Percentiles rank a stretch among this genome's conserved stretches.
Evolutionary conservation across 2,888 invertebrate genomes (phyloP).

Genomic region (Cyclophora albipunctata): DNA sequence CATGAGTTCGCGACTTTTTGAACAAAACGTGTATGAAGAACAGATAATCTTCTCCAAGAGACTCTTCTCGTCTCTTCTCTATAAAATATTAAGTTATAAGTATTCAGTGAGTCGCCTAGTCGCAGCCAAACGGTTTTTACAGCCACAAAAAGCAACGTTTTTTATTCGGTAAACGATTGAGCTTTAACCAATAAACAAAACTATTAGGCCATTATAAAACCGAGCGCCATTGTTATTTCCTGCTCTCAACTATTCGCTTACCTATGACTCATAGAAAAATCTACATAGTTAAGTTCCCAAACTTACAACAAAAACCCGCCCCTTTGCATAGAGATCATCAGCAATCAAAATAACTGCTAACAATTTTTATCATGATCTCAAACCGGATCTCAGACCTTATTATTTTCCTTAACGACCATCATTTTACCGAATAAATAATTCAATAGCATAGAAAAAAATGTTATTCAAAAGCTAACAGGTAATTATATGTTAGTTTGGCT

Average conservation of each 20-base stretch:
- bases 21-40: background rate
- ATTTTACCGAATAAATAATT: slow-evolving; percentile 41
- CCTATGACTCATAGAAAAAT: slow-evolving; percentile 3
- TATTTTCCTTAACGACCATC: slow-evolving; percentile 34
- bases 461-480: slow-evolving; percentile 40
- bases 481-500: slow-evolving; percentile 36
- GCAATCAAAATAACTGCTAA: slow-evolving; percentile 20
- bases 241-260: slow-evolving; percentile 6
- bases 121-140: too few species aligned
- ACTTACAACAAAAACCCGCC: slow-evolving; percentile 16
- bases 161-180: too few species aligned
- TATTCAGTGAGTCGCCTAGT: too few species aligned
- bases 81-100: too few species aligned
- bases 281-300: slow-evolving; percentile 15
- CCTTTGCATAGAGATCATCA: slow-evolving; percentile 16
- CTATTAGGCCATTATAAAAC: too few species aligned
- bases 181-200: too few species aligned
- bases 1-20: slow-evolving; percentile 3
- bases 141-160: too few species aligned
- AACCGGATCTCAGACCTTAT: slow-evolving; percentile 37
- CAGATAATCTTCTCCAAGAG: slow-evolving; percentile 3
- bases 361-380: slow-evolving; percentile 33
- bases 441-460: slow-evolving; percentile 36
- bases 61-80: too few species aligned
- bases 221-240: background rate